Evolutionary conservation across 2,113 vertebrate genomes (phyloP), one percentile per base, ranked within the genome.

Genomic region (Corythaeola cristata): DNA sequence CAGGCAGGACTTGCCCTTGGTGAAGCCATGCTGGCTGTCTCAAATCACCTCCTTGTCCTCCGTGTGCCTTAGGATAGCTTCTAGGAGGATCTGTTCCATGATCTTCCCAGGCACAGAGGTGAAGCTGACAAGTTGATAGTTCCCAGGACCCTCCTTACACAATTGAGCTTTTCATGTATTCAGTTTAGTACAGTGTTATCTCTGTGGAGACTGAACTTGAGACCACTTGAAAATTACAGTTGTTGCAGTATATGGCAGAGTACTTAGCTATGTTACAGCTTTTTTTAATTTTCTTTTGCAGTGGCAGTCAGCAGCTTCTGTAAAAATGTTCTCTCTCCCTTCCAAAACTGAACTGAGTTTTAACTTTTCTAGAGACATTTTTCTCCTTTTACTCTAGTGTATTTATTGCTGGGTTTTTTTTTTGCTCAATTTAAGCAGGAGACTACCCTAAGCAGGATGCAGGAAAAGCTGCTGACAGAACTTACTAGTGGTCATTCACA

Each of bases 181-280:
- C 53, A 30, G 6, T 93, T 92, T 77, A 82, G 69, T 87, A 73
- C 60, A 24, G 15, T 1, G 47, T 76, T 90, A 16, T 85, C 68
- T 94, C 83, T 81, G 45, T 66, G 80, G 71, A 87, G 55, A 28
- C 68, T 68, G 6, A 66, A 17, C 79, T 92, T 92, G 47, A 81
- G 88, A 71, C 78, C 83, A 62, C 64, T 95, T 93, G 79, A 95
- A 92, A 96, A 83, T 76, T 92, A 69, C 45, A 92, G n/a, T 78
- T 95, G 23, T 66, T 88, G 60, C 32, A 72, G 79, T 94, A 71
- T 71, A 39, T 62, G 72, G 22, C n/a, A 2, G 4, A 69, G 16
- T 79, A n/a, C 41, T 94, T 95, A 83, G 64, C 45, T 67, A 5
- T 44, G 8, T 82, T 91, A 50, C 20, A 49, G 22, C 35, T 92